Conservation (phyloP, 2,888 invertebrate species). For the Lypha dubia region DNA sequence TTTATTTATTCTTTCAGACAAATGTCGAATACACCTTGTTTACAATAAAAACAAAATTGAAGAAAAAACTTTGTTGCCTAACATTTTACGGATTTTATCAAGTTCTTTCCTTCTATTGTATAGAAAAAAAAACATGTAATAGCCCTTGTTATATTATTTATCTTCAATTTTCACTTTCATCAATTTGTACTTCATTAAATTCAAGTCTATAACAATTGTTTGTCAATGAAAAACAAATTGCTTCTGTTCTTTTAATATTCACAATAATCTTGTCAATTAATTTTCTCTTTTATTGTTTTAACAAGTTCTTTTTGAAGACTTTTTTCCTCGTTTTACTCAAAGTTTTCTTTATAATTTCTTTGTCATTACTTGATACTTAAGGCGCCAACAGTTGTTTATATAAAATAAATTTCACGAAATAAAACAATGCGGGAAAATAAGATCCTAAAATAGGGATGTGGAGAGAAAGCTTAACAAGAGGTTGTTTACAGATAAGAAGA, state of each 20-base stretch:
- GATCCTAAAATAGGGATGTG: background rate
- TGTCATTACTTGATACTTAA: background rate
- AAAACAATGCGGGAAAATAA: background rate
- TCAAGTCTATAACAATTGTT: conserved; percentile 23
- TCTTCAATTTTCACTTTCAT: background rate
- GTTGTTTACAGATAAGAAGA: too few relatives aligned
- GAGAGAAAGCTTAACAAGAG: background rate
- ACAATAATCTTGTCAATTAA: background rate
- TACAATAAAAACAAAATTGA: too few relatives aligned
- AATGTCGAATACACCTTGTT: too few relatives aligned
- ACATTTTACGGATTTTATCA: too few relatives aligned
- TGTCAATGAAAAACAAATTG: conserved; percentile 7
- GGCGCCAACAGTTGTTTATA: background rate
- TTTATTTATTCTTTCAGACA: too few relatives aligned
- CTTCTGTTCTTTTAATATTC: background rate
- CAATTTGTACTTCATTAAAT: conserved; percentile 8
- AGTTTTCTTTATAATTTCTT: conserved; percentile 4
- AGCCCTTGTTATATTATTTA: background rate
- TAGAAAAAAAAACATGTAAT: too few relatives aligned
- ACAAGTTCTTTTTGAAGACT: conserved; percentile 21
- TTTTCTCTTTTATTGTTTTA: conserved; percentile 18
- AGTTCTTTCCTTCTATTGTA: too few relatives aligned
- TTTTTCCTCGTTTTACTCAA: background rate
- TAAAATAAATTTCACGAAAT: background rate
- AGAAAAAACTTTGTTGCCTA: too few relatives aligned